Evolutionary conservation across 2,797 vertebrate species (phyloP).

Genomic region (Pachyuromys duprasi): DNA sequence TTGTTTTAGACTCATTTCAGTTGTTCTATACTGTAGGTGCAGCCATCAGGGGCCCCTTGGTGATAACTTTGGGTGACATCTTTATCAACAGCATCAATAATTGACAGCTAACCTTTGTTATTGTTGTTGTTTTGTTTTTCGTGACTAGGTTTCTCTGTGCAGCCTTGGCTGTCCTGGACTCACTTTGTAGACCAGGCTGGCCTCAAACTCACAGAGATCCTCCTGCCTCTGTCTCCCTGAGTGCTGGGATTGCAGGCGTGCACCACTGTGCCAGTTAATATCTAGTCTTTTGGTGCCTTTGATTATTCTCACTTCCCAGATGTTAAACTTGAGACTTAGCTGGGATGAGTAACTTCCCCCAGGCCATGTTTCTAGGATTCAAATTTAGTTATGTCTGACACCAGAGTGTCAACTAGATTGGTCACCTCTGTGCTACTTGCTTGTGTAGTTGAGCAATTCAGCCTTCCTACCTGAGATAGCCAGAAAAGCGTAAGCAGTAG

Average conservation of each 20-base stretch:
- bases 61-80: background rate
- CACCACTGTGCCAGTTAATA: too few species aligned
- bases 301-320: background rate
- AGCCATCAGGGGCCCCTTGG: background rate
- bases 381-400: background rate
- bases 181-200: too few species aligned
- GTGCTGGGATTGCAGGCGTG: too few species aligned
- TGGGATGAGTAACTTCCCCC: background rate
- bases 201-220: too few species aligned
- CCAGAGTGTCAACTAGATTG: background rate
- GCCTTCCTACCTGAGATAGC: background rate
- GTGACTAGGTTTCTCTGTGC: too few species aligned
- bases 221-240: too few species aligned
- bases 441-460: background rate
- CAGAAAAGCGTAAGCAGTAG: background rate
- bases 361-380: background rate
- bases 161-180: too few species aligned
- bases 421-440: background rate
- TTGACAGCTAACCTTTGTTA: background rate
- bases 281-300: background rate
- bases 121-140: too few species aligned
- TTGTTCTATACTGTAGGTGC: background rate
- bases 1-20: background rate
- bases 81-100: background rate
- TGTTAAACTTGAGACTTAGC: background rate